Conservation (phyloP, 2,113 vertebrate species). For the Pteronura brasiliensis region DNA sequence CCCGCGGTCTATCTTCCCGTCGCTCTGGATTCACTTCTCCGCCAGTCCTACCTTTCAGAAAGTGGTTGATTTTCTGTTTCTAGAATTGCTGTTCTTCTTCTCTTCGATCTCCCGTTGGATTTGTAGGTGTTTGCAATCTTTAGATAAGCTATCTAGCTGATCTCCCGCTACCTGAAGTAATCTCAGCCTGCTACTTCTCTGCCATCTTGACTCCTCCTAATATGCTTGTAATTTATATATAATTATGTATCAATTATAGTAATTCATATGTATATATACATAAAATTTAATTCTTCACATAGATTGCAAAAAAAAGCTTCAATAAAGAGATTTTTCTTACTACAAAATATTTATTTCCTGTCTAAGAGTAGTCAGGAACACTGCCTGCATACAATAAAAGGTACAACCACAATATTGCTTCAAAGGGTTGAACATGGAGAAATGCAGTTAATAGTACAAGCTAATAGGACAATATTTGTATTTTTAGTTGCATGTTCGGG, state of each 20-base stretch:
- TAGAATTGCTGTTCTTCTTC: too few species aligned
- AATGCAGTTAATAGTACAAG: neutral
- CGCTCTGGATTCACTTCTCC: too few species aligned
- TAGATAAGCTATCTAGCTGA: too few species aligned
- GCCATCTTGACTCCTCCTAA: too few species aligned
- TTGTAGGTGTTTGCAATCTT: too few species aligned
- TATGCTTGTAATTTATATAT: neutral
- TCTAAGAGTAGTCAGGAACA: neutral
- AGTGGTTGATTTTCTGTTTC: too few species aligned
- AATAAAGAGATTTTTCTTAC: neutral
- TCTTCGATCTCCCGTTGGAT: too few species aligned
- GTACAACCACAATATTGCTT: neutral
- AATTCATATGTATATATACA: neutral
- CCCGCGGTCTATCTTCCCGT: too few species aligned
- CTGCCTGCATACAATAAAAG: neutral
- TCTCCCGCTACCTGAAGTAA: too few species aligned
- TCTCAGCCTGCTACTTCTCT: too few species aligned
- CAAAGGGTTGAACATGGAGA: neutral
- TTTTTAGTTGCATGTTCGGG: neutral
- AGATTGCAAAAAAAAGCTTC: neutral
- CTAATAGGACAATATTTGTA: neutral
- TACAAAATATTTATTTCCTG: conserved; percentile 32
- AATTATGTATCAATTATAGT: neutral
- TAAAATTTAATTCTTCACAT: neutral
- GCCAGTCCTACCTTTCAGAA: too few species aligned